phyloP scores from a whole-genome alignment of 2,113 vertebrate genomes.

The Varanus komodoensis region DNA sequence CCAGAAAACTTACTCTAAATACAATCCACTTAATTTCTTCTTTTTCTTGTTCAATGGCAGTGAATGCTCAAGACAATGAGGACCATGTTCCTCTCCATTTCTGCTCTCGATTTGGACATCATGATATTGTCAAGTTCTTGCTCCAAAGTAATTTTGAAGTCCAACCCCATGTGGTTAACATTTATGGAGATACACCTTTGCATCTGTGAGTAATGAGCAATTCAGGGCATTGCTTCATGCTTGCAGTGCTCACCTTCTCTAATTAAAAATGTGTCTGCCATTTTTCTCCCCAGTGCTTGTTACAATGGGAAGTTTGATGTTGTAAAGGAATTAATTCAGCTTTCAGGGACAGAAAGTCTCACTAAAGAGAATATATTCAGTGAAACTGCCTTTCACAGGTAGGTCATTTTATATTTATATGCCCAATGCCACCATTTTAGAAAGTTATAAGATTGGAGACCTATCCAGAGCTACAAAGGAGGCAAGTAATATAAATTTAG shows the following conservation, averaged over 20 bases:
- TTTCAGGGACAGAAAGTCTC: conserved; percentile 90
- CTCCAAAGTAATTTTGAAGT: conserved; percentile 85
- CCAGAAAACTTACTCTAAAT: fast-evolving
- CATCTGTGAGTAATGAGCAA: conserved; percentile 85
- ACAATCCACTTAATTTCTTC: conserved; percentile 13
- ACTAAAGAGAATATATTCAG: conserved; percentile 97
- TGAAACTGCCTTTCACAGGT: conserved; percentile 95
- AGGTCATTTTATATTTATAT: conserved; percentile 1
- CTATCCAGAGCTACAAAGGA: conserved; percentile 5
- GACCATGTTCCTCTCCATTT: conserved; percentile 93
- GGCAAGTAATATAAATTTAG: fast-evolving
- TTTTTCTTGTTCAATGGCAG: conserved; percentile 70
- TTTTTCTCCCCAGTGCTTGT: conserved; percentile 84
- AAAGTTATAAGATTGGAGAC: neutral
- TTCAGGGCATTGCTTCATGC: fast-evolving
- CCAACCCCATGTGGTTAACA: conserved; percentile 91
- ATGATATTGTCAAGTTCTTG: conserved; percentile 84
- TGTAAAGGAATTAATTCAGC: conserved; percentile 88
- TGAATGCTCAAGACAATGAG: conserved; percentile 94
- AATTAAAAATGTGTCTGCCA: conserved; percentile 13
- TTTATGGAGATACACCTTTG: conserved; percentile 92
- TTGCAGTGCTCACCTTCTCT: neutral
- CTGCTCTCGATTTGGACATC: conserved; percentile 91
- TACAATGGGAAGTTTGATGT: conserved; percentile 91
- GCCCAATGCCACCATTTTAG: neutral